Conservation (phyloP, 2,797 vertebrate species). For the Notamacropus eugenii region DNA sequence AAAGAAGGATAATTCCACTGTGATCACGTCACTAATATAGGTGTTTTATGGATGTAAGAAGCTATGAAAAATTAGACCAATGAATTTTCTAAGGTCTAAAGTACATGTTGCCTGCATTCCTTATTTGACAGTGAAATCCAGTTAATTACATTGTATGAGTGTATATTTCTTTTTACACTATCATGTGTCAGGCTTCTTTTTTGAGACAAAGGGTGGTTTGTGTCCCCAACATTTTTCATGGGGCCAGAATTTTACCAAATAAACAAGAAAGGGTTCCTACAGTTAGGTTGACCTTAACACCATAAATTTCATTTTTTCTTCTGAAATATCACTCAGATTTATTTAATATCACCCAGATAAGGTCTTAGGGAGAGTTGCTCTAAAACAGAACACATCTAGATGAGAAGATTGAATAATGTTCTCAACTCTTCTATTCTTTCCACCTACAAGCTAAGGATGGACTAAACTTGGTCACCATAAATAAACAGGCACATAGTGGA, state of each 20-base stretch:
- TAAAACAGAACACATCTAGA: background rate
- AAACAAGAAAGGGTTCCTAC: background rate
- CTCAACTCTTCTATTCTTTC: background rate
- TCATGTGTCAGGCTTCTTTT: constrained; percentile 29
- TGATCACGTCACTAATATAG: constrained; percentile 34
- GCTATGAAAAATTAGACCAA: background rate
- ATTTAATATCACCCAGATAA: too few species aligned
- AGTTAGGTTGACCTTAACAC: background rate
- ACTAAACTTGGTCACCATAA: constrained; percentile 51
- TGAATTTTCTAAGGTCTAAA: constrained; percentile 66
- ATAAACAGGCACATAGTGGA: background rate
- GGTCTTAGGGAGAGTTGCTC: background rate
- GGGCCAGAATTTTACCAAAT: constrained; percentile 39
- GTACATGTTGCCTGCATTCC: constrained; percentile 48
- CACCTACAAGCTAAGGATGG: background rate
- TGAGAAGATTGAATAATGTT: constrained; percentile 23
- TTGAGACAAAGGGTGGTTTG: constrained; percentile 60
- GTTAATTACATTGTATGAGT: constrained; percentile 74
- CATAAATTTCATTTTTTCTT: background rate
- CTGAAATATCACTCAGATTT: background rate
- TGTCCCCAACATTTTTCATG: constrained; percentile 62
- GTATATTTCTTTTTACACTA: constrained; percentile 60
- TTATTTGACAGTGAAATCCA: constrained; percentile 69
- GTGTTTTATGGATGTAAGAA: constrained; percentile 55
- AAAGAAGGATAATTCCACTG: background rate